Evolutionary conservation across 2,797 vertebrate species (phyloP), one percentile per base, ranked within the genome.

Genomic region (Furcifer pardalis): DNA sequence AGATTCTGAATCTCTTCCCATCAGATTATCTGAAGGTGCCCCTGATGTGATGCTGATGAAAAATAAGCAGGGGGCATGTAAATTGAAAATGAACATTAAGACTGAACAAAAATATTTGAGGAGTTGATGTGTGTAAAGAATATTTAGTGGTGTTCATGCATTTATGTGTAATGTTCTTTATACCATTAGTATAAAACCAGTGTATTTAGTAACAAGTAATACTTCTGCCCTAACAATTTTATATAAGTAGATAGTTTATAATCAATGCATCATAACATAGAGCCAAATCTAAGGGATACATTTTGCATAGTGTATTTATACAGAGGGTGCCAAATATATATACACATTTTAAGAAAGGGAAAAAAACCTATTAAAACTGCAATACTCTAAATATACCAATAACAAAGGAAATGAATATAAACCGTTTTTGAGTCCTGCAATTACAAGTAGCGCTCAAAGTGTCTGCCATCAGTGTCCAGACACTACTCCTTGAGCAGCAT

Each of bases 31-130:
- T 0, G 0, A 88, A 77, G 73, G 60, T 92, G 71, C 56, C 66
- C 95, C 93, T 94, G 91, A 90, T 94, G 95, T 83, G 94, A 95
- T 94, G 71, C 88, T 95, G 94, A 96, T 95, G 94, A 94, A 96
- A 95, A 94, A 76, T 73, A 91, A n/a, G 71, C 91, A 91, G 94
- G 94, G 84, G 90, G 89, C 90, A 90, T 91, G 88, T 77, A 94
- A 93, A 94, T 85, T 92, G 87, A 89, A 91, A 90, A 90, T 77
- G 69, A 92, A 88, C 75, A 88, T 92, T 84, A 82, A 90, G 94
- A 82, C 79, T 90, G 17, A 46, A 15, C 19, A 27, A 66, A 86
- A 75, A 85, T 73, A 81, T 89, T 69, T 83, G 72, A 80, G 56
- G 62, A 3, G 6, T 7, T 83, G 92, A 86, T 62, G 66, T 83